Evolutionary conservation across 2,888 invertebrate genomes (phyloP), one percentile per base, ranked within the genome.

Genomic region (Calameuta filiformis): DNA sequence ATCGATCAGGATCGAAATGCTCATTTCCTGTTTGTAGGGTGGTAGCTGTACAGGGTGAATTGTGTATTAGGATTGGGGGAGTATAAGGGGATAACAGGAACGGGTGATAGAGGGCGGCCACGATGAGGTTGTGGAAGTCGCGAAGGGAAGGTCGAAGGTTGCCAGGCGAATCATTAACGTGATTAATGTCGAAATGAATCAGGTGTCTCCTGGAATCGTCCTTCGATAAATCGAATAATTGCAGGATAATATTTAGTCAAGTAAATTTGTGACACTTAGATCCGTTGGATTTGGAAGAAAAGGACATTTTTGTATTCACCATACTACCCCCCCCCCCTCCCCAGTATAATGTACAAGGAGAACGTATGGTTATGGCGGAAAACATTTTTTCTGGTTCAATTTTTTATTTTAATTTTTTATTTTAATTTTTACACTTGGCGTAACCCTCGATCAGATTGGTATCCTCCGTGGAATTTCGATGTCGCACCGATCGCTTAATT

Each of bases 151-250:
- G 83, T 79, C 83, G 85, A 85, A 85, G 83, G 85, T 82, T 86
- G 85, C 86, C 86, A 83, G 87, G 88, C 87, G 88, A 90, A 91
- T 91, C 90, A 91, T 91, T 91, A 91, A 89, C 88, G 89, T 91
- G 91, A 91, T 91, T 91, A 91, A 91, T 91, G 91, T 87, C 87
- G 90, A 90, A 91, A 91, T 91, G 91, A 91, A 91, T 91, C 90
- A 91, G 89, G 86, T 86, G 89, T 85, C 85, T 86, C 87, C 6
- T 56, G 23, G 88, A 84, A 88, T 88, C 89, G 87, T 87, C 56
- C 30, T 83, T 89, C 90, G 89, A 91, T 90, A 90, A 90, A 90
- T 90, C 90, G 89, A 87, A 90, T 90, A 91, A 91, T 90, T 90
- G 89, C 88, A 84, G 89, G 87, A 90, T 91, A 90, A 91, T 90